Base-by-base conservation (phyloP, 2,797 vertebrate species). In the Parotocinclus haroldoi region DNA sequence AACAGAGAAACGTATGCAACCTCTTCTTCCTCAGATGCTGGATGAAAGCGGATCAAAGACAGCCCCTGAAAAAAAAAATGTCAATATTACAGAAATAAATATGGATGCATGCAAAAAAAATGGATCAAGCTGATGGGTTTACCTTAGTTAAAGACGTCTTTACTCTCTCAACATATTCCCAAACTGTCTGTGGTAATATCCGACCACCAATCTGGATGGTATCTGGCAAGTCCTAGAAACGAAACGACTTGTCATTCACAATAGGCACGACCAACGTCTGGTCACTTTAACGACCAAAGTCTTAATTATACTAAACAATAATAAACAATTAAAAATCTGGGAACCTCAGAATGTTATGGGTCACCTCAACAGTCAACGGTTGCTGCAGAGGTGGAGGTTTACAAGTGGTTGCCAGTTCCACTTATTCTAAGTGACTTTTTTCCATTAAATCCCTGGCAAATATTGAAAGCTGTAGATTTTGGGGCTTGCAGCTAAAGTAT, bases 1-100 rank as follows among this genome's bases (percentile, higher is more conserved):
- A 98, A 99, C 19, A 99, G 90, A 58, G 96, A 99, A 58, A 98
- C 94, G 74, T 99, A 99, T 79, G 96, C 96, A 58, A 97, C 95
- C 78, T 98, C 94, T 70, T 99, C 97, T 68, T 99, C 96, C 78
- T 99, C 97, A 48, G 96, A 95, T 18, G 95, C 93, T 10, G 96
- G 96, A 61, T 96, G 94, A 81, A 99, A 99, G 27, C 97, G 94
- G 70, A 99, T 94, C 83, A 99, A 90, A 75, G 94, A 98, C 73
- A 99, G 80, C 66, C 98, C 96, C 97, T 99, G 79, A 10, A 82
- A 78, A 11, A 4, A 54, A 13, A 11, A 27, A 27, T 27, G 5
- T 27, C 2, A 27, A 27, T 27, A 27, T 27, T 27, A 2, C 2
- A 5, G 2, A 5, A 27, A 27, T 27, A 5, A 27, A 27, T 27